Evolutionary conservation across 2,797 vertebrate genomes (phyloP), one percentile per base, ranked within the genome.

Genomic region (Galago senegalensis): DNA sequence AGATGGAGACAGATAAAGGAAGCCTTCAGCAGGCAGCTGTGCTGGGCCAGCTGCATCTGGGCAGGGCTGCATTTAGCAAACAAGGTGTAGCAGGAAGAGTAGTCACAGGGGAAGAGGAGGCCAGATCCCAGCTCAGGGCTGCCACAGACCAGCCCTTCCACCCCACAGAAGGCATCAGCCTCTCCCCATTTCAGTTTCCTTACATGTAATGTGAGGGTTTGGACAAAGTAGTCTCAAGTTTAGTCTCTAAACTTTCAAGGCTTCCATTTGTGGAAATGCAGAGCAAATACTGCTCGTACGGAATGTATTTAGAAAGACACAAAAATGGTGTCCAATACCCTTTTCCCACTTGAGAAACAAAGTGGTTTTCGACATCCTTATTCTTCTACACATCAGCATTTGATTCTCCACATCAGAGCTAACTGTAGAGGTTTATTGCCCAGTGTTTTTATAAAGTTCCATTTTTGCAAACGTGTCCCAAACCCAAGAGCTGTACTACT

Each of bases 131-230:
- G 34, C 8, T 12, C 6, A 3, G n/a, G 40, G 9, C 11, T 7
- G 2, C 0, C 9, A 4, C 12, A 1, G 2, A 5, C 5, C 25
- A 1, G 9, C 5, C 23, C 46, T 53, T 17, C 4, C 69, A 2
- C 20, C 17, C 46, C 21, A 18, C 5, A 23, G 46, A 93, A 53
- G 31, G 18, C 53, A 12, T 25, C 18, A 65, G 18, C 34, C 29
- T 58, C 34, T 63, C 23, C 20, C 5, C 1, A 2, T 27, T 25
- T 65, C 31, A 31, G 63, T 81, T 56, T 72, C 11, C 37, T 60
- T 65, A 8, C 8, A 37, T 58, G 37, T 60, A 37, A 67, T 70
- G 46, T 8, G 4, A 49, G 37, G 37, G 7, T 18, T 49, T 37
- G 46, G n/a, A 81, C 11, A 16, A 70, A 31, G 20, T n/a, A 11